phyloP scores from a whole-genome alignment of 1,140 invertebrate species.

The Archivesica marissinica region DNA sequence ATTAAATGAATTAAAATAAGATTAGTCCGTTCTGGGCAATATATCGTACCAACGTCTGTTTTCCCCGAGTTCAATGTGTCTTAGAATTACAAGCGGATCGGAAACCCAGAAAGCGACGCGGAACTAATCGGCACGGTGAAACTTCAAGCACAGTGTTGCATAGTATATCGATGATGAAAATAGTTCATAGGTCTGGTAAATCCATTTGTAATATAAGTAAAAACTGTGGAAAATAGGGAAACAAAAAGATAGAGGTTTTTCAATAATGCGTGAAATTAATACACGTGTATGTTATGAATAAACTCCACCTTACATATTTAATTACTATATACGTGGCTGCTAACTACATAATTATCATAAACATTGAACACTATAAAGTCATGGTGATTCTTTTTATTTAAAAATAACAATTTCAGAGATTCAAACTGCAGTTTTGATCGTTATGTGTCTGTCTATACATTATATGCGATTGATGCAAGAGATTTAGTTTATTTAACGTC shows the following conservation, averaged over 20 bases:
- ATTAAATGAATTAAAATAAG: slow-evolving; percentile 17
- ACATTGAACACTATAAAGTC: too few species aligned
- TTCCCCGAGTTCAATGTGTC: neutral
- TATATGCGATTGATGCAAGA: too few species aligned
- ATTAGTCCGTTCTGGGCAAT: slow-evolving; percentile 32
- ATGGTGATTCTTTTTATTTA: too few species aligned
- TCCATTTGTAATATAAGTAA: slow-evolving; percentile 35
- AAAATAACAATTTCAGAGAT: too few species aligned
- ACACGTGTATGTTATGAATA: neutral
- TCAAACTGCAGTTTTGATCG: too few species aligned
- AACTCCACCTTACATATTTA: slow-evolving; percentile 17
- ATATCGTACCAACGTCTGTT: slow-evolving; percentile 6
- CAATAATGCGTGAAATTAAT: slow-evolving; percentile 28
- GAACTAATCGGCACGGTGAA: neutral
- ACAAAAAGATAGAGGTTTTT: slow-evolving; percentile 27
- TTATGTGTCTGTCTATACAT: too few species aligned
- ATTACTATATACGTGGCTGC: neutral
- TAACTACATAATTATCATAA: too few species aligned
- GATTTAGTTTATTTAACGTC: too few species aligned
- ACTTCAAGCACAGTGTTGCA: too few species aligned
- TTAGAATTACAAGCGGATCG: neutral
- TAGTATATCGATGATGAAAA: slow-evolving; percentile 7
- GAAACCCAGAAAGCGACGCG: neutral
- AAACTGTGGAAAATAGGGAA: slow-evolving; percentile 6
- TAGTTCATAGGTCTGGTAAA: slow-evolving; percentile 6